A percentile compares a stretch with the other conserved stretches of the same genome.
Conservation (phyloP, 2,797 vertebrate species). For the Okamejei kenojei region DNA sequence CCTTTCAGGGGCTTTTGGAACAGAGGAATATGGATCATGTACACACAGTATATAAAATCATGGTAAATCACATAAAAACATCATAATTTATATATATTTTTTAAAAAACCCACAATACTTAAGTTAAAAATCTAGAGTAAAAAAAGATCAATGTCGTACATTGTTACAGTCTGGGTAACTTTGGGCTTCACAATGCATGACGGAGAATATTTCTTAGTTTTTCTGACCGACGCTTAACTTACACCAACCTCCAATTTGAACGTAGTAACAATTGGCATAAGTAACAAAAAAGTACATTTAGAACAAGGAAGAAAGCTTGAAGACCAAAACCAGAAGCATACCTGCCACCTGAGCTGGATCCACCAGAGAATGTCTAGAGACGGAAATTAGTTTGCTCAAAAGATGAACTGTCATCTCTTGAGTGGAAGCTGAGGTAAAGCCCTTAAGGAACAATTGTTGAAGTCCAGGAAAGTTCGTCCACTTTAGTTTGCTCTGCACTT, state of each 20-base stretch:
- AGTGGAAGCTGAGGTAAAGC: constrained; percentile 91
- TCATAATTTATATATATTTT: too few species aligned
- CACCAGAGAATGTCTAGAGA: constrained; percentile 81
- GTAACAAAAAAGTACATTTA: not conserved
- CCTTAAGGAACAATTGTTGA: constrained; percentile 94
- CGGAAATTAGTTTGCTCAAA: constrained; percentile 89
- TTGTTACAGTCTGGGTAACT: not conserved
- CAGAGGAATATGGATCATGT: too few species aligned
- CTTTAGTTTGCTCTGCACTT: constrained; percentile 81
- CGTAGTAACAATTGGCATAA: not conserved
- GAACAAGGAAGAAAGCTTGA: not conserved
- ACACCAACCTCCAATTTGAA: not conserved
- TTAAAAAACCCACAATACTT: too few species aligned
- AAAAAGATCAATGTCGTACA: too few species aligned
- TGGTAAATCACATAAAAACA: too few species aligned
- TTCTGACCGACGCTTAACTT: not conserved
- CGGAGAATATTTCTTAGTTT: not conserved
- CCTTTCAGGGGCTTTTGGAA: too few species aligned
- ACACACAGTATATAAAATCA: too few species aligned
- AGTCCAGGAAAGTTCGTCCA: constrained; percentile 96
- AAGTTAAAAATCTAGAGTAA: too few species aligned
- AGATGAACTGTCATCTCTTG: constrained; percentile 97
- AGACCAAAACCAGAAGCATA: constrained; percentile 46
- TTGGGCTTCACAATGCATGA: not conserved
- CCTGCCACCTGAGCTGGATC: constrained; percentile 89